phyloP scores from a whole-genome alignment of 2,888 invertebrate genomes.

The Ephialtes manifestator region DNA sequence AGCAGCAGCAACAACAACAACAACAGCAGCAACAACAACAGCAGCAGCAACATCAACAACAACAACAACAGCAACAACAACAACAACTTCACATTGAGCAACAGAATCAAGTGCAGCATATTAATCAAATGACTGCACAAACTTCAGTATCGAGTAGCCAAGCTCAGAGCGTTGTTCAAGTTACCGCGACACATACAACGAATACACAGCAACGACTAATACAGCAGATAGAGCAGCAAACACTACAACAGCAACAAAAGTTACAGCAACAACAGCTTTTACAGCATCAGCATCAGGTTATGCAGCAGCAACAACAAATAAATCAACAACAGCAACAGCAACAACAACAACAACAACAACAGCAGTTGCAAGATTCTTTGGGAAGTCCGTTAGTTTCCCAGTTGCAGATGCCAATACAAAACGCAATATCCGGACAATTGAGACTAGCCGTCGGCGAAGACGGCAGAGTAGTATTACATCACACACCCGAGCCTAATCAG shows the following conservation, averaged over 20 bases:
- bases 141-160: slow-evolving; percentile 72
- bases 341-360: slow-evolving; percentile 70
- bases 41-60: slow-evolving; percentile 70
- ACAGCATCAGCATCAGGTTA: slow-evolving; percentile 71
- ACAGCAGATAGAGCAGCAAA: slow-evolving; percentile 69
- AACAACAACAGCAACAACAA: slow-evolving; percentile 72
- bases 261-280: slow-evolving; percentile 74
- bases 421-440: slow-evolving; percentile 87
- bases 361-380: slow-evolving; percentile 74
- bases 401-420: slow-evolving; percentile 86
- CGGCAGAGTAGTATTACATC: slow-evolving; percentile 89
- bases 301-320: slow-evolving; percentile 68
- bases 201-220: slow-evolving; percentile 74
- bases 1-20: slow-evolving; percentile 54
- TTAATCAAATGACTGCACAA: slow-evolving; percentile 70
- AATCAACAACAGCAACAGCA: slow-evolving; percentile 69
- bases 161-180: slow-evolving; percentile 77
- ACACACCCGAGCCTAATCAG: slow-evolving; percentile 87
- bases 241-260: slow-evolving; percentile 70
- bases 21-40: slow-evolving; percentile 70
- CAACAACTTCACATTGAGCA: slow-evolving; percentile 69
- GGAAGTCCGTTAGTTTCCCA: slow-evolving; percentile 86
- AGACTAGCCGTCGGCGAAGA: slow-evolving; percentile 90
- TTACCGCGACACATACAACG: slow-evolving; percentile 80
- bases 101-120: slow-evolving; percentile 73